A percentile compares a stretch with the other conserved stretches of the same genome.
These are phyloP conservation scores for Chymomyza caudatula DNA, from an alignment of 2,888 invertebrate species.

Conservation along the genomic window DNA sequence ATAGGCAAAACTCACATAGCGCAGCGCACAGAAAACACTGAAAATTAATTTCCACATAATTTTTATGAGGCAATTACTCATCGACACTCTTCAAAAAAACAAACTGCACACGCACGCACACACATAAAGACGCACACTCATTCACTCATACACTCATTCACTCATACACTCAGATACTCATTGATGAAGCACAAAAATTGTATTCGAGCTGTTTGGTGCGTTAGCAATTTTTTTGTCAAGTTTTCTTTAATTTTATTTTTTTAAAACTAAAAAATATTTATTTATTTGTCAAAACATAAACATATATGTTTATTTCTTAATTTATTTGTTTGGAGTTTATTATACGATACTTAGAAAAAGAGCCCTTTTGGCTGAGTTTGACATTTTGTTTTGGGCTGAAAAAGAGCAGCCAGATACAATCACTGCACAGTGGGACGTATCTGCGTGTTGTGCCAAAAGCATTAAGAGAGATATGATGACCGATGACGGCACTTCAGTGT, in stretches of 20 bases:
- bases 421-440: too few relatives aligned
- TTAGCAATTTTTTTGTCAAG: not conserved
- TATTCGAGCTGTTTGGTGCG: not conserved
- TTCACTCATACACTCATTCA: not conserved
- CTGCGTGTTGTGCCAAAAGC: too few relatives aligned
- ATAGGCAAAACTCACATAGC: not conserved
- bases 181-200: not conserved
- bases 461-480: too few relatives aligned
- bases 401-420: too few relatives aligned
- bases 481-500: too few relatives aligned
- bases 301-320: too few relatives aligned
- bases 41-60: constrained; percentile 72
- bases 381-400: too few relatives aligned
- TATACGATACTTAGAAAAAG: too few relatives aligned
- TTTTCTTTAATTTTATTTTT: not conserved
- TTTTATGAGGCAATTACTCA: constrained; percentile 73
- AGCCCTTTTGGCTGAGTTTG: too few relatives aligned
- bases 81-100: constrained; percentile 50
- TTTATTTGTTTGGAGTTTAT: not conserved
- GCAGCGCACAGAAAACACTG: constrained; percentile 41
- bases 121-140: too few relatives aligned
- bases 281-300: not conserved
- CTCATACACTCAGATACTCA: not conserved
- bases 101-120: not conserved
- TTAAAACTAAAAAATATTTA: not conserved